phyloP scores from a whole-genome alignment of 1,140 invertebrate genomes.

The Acyrthosiphon pisum region DNA sequence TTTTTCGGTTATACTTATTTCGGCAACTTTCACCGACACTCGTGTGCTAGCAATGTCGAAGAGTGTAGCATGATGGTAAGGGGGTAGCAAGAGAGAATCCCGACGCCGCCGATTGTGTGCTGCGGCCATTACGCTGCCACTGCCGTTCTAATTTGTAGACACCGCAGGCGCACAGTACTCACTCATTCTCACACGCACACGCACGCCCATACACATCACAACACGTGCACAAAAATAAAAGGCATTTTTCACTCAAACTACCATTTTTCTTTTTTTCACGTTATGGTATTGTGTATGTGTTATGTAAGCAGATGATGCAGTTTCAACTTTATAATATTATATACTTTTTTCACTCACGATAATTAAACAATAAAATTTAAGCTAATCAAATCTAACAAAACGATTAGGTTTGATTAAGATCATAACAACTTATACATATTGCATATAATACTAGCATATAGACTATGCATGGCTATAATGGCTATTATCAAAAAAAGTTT shows the following conservation, averaged over 20 bases:
- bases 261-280: background rate
- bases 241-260: constrained; percentile 6
- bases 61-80: background rate
- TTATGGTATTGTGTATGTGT: background rate
- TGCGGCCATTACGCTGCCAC: constrained; percentile 38
- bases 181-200: background rate
- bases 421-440: background rate
- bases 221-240: constrained; percentile 1
- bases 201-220: background rate
- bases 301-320: background rate
- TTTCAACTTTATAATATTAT: background rate
- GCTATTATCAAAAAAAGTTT: no score
- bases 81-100: constrained; percentile 14
- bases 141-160: constrained; percentile 52
- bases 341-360: background rate
- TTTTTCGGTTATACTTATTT: constrained; percentile 54
- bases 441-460: background rate
- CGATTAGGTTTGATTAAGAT: background rate
- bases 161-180: background rate
- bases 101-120: constrained; percentile 47
- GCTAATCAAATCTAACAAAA: background rate
- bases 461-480: no score
- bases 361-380: background rate
- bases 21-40: constrained; percentile 41
- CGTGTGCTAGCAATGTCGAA: background rate